Evolutionary conservation across 2,797 vertebrate species (phyloP).

Genomic region (Lagocephalus sceleratus): DNA sequence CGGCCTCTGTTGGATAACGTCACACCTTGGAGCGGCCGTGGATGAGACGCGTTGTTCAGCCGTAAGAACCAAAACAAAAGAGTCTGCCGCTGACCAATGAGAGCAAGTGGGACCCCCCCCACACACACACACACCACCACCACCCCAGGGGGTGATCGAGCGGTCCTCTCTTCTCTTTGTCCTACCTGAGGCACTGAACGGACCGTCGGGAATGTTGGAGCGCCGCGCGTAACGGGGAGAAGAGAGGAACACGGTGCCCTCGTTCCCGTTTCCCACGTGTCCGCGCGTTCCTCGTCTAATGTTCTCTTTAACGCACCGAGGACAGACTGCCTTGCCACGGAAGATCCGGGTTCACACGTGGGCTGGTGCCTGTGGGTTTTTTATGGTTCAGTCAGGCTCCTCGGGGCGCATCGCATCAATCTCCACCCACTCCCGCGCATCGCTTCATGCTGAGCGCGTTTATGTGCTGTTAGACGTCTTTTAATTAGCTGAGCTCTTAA

Average conservation of each 20-base stretch:
- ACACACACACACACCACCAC: too few relatives aligned
- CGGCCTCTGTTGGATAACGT: too few relatives aligned
- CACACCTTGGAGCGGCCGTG: conserved; percentile 1
- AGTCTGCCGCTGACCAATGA: conserved; percentile 52
- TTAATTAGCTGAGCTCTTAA: conserved; percentile 13
- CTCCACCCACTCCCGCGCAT: not conserved
- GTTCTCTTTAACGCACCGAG: not conserved
- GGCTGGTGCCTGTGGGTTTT: conserved; percentile 18
- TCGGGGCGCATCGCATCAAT: conserved; percentile 16
- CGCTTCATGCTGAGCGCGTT: conserved; percentile 30
- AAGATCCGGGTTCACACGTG: conserved; percentile 16
- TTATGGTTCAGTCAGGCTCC: conserved; percentile 27
- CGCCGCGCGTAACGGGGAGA: not conserved
- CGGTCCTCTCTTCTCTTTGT: conserved; percentile 58
- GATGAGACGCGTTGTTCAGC: conserved; percentile 29
- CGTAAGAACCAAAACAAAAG: conserved; percentile 58
- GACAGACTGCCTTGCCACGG: not conserved
- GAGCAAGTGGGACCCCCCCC: conserved; percentile 29
- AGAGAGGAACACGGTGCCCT: not conserved
- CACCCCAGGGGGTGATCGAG: conserved; percentile 32
- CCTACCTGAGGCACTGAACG: conserved; percentile 45
- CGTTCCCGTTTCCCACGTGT: not conserved
- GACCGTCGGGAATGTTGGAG: conserved; percentile 3
- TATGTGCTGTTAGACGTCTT: conserved; percentile 24
- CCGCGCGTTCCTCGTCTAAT: not conserved